Evolutionary conservation across 2,888 invertebrate genomes (phyloP).

Genomic region (Leucophenga montana): DNA sequence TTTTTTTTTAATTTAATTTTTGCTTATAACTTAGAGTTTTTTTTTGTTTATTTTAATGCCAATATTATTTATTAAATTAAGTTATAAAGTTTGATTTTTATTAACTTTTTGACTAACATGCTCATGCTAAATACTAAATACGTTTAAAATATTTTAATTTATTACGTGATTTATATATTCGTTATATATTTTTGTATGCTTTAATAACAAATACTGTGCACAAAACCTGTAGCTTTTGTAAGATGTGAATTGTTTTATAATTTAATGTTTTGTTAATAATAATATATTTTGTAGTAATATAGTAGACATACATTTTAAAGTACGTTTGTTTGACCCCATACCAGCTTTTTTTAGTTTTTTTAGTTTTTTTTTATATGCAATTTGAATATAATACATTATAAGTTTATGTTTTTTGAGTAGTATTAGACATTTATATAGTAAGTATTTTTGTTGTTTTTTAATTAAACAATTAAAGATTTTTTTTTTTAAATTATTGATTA

Average conservation of each 20-base stretch:
- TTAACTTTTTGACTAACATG: constrained; percentile 45
- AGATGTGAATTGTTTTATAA: constrained; percentile 14
- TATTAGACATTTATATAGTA: constrained; percentile 15
- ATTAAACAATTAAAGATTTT: neutral
- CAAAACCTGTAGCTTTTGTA: constrained; percentile 39
- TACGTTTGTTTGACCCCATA: constrained; percentile 72
- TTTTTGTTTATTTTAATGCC: no score
- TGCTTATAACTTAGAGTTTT: neutral
- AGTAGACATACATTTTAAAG: constrained; percentile 38
- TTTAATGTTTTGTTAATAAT: constrained; percentile 16
- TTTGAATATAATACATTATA: constrained; percentile 31
- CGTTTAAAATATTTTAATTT: constrained; percentile 39
- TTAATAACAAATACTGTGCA: constrained; percentile 46
- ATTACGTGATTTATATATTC: constrained; percentile 41
- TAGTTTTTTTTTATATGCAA: constrained; percentile 24
- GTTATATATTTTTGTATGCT: neutral
- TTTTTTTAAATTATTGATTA: constrained; percentile 34
- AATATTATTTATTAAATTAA: constrained; percentile 14
- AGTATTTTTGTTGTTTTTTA: constrained; percentile 44
- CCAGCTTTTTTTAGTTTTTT: constrained; percentile 69
- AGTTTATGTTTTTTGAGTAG: constrained; percentile 27
- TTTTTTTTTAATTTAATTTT: constrained; percentile 9
- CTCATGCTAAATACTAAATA: constrained; percentile 53
- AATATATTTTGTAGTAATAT: constrained; percentile 8
- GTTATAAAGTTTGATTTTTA: neutral